Evolutionary conservation across 2,113 vertebrate species (phyloP), one percentile per base, ranked within the genome.

Genomic region (Indicator maculatus): DNA sequence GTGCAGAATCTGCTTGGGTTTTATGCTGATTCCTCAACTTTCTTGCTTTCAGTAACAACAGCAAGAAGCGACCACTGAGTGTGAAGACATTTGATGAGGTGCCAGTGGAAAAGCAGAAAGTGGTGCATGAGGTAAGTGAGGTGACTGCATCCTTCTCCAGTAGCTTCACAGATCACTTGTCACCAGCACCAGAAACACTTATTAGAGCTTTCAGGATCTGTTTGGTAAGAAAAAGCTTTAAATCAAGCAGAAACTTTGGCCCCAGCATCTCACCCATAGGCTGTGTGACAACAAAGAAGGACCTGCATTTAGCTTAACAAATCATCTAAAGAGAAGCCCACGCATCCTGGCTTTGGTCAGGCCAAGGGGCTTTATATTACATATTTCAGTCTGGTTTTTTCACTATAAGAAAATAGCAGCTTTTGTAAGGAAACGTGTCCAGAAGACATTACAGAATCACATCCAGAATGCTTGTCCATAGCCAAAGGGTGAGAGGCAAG

Each of bases 51-150:
- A 97, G 96, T 4, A 94, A 60, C 86, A 98, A 95, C 96, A 97
- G 98, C 92, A 98, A 99, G 97, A 97, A 98, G 93, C 97, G 98
- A 60, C 99, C 98, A 15, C 97, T 97, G 74, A 99, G 98, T 61
- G 98, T 99, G 88, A 99, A 99, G 97, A 99, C 98, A 7, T 99
- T 99, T 84, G 98, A 99, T 75, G 98, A 99, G 82, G 98, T 99
- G 84, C 98, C 98, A 65, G 97, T 98, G 96, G 98, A 98, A 90
- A 97, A 97, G 31, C 97, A 98, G 91, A 97, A 98, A 88, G 97
- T 98, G 84, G 90, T 94, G 58, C 97, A 98, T 16, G 98, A 98
- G 98, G 99, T 99, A 95, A 97, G 87, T 2, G 31, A 80, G 60
- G 83, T 47, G 84, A 52, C 9, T 47, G 27, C 38, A 47, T 56